Conservation (phyloP, 2,797 vertebrate genomes). For the Myripristis jacobus region DNA sequence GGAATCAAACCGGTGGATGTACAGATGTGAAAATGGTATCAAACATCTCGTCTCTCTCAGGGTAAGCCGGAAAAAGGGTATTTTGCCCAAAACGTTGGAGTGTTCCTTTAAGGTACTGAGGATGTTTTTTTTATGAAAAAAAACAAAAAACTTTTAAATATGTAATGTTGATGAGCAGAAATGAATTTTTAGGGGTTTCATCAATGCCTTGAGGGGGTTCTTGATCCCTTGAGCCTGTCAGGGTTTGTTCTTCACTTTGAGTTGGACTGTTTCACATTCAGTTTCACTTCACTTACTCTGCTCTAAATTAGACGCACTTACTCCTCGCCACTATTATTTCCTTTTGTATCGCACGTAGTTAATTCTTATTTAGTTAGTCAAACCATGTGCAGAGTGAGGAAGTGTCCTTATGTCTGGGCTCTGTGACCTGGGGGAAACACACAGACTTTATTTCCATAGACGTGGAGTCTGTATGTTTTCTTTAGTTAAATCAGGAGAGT, state of each 20-base stretch:
- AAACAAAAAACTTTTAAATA: too few species aligned
- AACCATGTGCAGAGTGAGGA: slow-evolving; percentile 26
- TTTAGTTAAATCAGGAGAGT: slow-evolving; percentile 54
- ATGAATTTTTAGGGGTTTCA: too few species aligned
- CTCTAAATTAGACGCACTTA: slow-evolving; percentile 50
- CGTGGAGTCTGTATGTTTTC: slow-evolving; percentile 65
- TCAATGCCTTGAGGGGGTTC: too few species aligned
- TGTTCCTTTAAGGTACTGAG: too few species aligned
- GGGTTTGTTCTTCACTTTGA: slow-evolving; percentile 18
- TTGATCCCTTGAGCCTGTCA: slow-evolving; percentile 25
- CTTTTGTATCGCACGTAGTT: slow-evolving; percentile 20
- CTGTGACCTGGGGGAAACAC: slow-evolving; percentile 51
- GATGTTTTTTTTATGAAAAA: too few species aligned
- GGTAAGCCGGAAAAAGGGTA: too few species aligned
- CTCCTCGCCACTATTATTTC: slow-evolving; percentile 32
- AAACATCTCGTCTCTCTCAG: too few species aligned
- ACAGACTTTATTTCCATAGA: slow-evolving; percentile 57
- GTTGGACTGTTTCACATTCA: slow-evolving; percentile 30
- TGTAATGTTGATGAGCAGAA: too few species aligned
- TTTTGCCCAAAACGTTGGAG: too few species aligned
- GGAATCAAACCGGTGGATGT: too few species aligned
- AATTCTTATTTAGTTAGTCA: slow-evolving; percentile 26
- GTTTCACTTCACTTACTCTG: slow-evolving; percentile 45
- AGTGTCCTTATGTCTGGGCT: slow-evolving; percentile 16
- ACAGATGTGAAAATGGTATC: too few species aligned